Evolutionary conservation across 37 sponge, comb jelly and placozoan species (phyloP), one percentile per base, ranked within the genome.

Genomic region (Tethya wilhelma): DNA sequence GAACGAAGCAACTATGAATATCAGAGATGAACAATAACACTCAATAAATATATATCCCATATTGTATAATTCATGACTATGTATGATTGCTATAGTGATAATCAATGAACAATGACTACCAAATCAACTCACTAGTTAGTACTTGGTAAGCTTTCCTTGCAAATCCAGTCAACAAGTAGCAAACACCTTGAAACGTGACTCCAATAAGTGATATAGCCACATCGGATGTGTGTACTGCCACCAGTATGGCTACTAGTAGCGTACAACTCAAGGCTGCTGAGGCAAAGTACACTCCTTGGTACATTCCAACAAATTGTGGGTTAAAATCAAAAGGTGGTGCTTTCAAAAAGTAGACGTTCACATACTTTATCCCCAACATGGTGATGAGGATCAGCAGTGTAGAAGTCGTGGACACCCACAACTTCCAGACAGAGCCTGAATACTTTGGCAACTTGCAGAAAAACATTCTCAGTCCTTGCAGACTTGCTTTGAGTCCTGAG

Each of bases 171-270:
- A 91, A 44, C 2, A 86, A 2, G 62, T 70, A 44, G 34, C 66
- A 46, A 37, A 29, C 65, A 26, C 57, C 55, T 32, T 62, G 46
- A 25, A 83, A 57, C 4, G 45, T 4, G 12, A 75, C n/a, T 0
- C 78, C 77, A 0, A 86, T 55, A 0, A 81, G 31, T 14, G 77
- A 41, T 34, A 86, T 91, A 30, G 71, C 38, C 4, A 67, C 40
- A 57, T 91, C 91, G 1, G 73, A 65, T 0, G 81, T n/a, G 38
- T 71, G 64, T 33, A 86, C 34, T 0, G 81, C 66, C 11, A 75
- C 71, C 38, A 87, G 9, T 28, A 90, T n/a, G 25, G 80, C 78
- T 5, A 90, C 63, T 1, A 80, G 2, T 9, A 84, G 34, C 22
- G 81, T 20, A 0, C 53, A 25, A 8, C 39, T 60, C 2, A 56